A percentile compares a stretch with the other conserved stretches of the same genome.
Evolutionary conservation across 2,113 vertebrate genomes (phyloP).

Genomic region (Phrynosoma blainvillii): DNA sequence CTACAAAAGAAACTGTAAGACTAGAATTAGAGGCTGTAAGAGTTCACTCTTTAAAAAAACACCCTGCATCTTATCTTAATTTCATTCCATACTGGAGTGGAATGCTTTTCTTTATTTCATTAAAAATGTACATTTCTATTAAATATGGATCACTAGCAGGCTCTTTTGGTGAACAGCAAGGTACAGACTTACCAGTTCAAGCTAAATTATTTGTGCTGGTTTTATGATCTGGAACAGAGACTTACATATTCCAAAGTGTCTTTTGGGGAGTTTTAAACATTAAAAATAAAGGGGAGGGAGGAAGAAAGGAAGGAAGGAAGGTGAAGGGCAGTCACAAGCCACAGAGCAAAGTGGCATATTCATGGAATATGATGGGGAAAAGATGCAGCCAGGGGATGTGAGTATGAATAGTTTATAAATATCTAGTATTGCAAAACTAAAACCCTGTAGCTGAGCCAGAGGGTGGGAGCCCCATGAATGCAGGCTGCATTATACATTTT

Average conservation of each 20-base stretch:
- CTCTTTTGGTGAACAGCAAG: constrained; percentile 63
- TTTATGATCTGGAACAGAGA: constrained; percentile 72
- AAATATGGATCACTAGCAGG: constrained; percentile 73
- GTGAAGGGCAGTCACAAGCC: constrained; percentile 19
- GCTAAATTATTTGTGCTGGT: constrained; percentile 75
- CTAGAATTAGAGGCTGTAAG: neutral
- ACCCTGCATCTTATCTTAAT: constrained; percentile 57
- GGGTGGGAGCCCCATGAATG: neutral
- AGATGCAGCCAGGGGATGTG: neutral
- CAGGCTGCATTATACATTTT: neutral
- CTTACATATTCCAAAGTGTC: constrained; percentile 43
- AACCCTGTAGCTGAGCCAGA: neutral
- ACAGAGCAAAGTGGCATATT: constrained; percentile 47
- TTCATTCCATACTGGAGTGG: constrained; percentile 68
- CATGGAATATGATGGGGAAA: constrained; percentile 19
- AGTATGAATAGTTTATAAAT: constrained; percentile 4
- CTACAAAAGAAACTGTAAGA: neutral
- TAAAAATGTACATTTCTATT: constrained; percentile 72
- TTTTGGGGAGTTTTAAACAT: constrained; percentile 61
- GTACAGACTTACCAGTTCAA: constrained; percentile 63
- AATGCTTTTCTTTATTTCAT: constrained; percentile 66
- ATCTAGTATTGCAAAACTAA: neutral
- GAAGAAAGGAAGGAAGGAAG: too few relatives aligned
- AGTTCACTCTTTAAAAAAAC: neutral
- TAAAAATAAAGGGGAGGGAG: neutral